phyloP scores from a whole-genome alignment of 2,888 invertebrate genomes.

The Xanthia togata region DNA sequence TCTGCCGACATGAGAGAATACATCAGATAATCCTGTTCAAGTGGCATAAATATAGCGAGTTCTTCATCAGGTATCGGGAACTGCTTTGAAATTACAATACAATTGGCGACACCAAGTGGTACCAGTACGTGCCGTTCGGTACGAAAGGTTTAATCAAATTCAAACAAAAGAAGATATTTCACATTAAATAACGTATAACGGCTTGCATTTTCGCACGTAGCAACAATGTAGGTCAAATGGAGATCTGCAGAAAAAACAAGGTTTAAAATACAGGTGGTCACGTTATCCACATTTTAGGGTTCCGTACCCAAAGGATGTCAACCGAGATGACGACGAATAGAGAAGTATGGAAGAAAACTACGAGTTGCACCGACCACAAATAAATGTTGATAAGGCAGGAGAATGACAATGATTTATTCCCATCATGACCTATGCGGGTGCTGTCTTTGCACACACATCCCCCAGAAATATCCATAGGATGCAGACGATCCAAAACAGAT shows the following conservation, averaged over 20 bases:
- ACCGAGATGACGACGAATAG: too few species aligned
- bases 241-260: not conserved
- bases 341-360: too few species aligned
- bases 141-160: constrained; percentile 45
- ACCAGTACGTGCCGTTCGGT: constrained; percentile 39
- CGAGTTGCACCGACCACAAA: too few species aligned
- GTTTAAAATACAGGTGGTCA: not conserved
- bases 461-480: too few species aligned
- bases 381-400: too few species aligned
- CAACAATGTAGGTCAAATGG: constrained; percentile 23
- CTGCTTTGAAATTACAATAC: constrained; percentile 7
- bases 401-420: too few species aligned
- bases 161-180: constrained; percentile 15
- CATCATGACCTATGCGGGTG: too few species aligned
- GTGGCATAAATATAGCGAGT: not conserved
- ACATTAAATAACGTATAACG: constrained; percentile 24
- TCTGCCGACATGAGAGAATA: too few species aligned
- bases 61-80: not conserved
- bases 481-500: too few species aligned
- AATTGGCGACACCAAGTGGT: constrained; percentile 1
- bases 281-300: not conserved
- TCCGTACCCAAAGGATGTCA: not conserved
- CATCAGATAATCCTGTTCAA: too few species aligned
- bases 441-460: too few species aligned
- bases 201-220: not conserved